A percentile compares a stretch with the other conserved stretches of the same genome.
These are phyloP conservation scores for Haliclona indistincta DNA, from an alignment of 37 sponge, comb jelly and placozoan genomes.

Conservation along the genomic window DNA sequence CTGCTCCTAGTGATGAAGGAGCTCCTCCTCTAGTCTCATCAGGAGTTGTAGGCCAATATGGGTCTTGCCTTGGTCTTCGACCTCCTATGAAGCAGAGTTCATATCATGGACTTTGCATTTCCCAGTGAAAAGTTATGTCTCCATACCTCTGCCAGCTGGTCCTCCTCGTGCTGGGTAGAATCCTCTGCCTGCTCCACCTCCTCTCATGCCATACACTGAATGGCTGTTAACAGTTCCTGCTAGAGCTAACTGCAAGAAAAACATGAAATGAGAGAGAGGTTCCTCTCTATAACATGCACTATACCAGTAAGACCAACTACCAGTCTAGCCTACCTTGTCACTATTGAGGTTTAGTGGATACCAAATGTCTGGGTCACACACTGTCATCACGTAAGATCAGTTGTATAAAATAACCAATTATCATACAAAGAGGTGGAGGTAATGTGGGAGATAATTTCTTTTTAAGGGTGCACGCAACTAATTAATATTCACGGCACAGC, in stretches of 20 bases:
- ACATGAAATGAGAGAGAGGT: not conserved
- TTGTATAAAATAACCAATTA: too few species aligned
- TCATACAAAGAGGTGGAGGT: too few species aligned
- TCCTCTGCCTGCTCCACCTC: conserved; percentile 4
- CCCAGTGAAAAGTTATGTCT: not conserved
- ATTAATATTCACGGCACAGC: too few species aligned
- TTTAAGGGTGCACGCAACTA: too few species aligned
- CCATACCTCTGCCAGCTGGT: conserved; percentile 25
- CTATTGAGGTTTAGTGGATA: not conserved
- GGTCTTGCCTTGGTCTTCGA: too few species aligned
- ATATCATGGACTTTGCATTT: too few species aligned
- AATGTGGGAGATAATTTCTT: too few species aligned
- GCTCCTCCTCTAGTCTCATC: too few species aligned
- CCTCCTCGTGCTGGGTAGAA: conserved; percentile 44
- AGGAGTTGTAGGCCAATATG: too few species aligned
- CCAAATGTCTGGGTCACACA: not conserved
- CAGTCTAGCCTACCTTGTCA: not conserved
- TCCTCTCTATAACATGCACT: not conserved
- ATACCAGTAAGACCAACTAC: not conserved
- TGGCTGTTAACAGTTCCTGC: conserved; percentile 61
- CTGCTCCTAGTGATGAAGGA: too few species aligned
- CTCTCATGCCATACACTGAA: conserved; percentile 27
- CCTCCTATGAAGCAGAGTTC: too few species aligned
- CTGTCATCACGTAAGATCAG: too few species aligned
- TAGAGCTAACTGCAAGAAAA: conserved; percentile 33